Conservation (phyloP, 2,888 invertebrate genomes). For the Masnerella sp. region DNA sequence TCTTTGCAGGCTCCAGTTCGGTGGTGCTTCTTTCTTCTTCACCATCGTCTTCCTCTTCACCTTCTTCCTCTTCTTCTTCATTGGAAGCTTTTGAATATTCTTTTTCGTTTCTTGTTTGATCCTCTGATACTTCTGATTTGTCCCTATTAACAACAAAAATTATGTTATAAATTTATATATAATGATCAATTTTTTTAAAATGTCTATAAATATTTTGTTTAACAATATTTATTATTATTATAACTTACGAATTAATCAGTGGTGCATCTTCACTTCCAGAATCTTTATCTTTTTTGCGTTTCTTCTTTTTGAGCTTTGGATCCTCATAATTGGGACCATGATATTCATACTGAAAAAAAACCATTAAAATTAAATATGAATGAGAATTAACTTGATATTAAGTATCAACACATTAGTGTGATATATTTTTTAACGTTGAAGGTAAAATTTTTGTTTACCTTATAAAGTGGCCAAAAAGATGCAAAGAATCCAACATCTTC, state of each 20-base stretch:
- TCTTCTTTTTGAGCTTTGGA: constrained; percentile 83
- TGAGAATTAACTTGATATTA: no score
- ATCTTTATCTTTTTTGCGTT: constrained; percentile 88
- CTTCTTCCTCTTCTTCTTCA: constrained; percentile 61
- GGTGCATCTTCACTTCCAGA: constrained; percentile 86
- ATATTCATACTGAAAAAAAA: constrained; percentile 85
- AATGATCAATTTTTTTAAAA: no score
- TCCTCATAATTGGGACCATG: constrained; percentile 81
- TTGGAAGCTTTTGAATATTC: constrained; percentile 60
- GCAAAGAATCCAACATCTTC: constrained; percentile 99
- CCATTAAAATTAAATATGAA: no score
- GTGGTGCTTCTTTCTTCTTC: constrained; percentile 51
- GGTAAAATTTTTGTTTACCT: constrained; percentile 80
- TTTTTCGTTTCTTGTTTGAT: constrained; percentile 55
- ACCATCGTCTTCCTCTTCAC: constrained; percentile 37
- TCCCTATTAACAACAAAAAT: constrained; percentile 43
- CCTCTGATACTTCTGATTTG: constrained; percentile 59
- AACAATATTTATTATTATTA: no score
- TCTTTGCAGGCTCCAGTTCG: constrained; percentile 62
- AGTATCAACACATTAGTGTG: no score
- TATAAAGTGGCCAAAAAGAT: constrained; percentile 98
- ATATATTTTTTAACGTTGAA: not conserved
- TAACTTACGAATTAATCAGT: constrained; percentile 43
- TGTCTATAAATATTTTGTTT: not conserved
- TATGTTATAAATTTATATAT: no score